These are phyloP conservation scores for Exephanes ischioxanthus DNA, from an alignment of 2,888 invertebrate genomes.

Conservation along the genomic window DNA sequence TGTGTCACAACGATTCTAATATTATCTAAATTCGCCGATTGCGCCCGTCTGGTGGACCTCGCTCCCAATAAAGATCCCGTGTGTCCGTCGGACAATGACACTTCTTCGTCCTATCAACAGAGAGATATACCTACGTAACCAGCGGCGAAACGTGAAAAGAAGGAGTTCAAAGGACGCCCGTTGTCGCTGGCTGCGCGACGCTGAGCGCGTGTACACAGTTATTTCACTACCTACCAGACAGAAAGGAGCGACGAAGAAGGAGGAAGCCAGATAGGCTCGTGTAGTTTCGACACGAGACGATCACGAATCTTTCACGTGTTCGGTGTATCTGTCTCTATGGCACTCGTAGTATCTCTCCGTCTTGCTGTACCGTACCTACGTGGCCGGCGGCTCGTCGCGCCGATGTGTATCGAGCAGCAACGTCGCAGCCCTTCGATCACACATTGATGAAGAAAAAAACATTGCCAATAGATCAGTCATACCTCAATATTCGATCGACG, in stretches of 20 bases:
- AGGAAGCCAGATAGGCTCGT: conserved; percentile 22
- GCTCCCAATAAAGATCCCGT: conserved; percentile 55
- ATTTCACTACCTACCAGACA: neutral
- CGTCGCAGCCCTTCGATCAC: conserved; percentile 19
- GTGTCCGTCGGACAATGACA: conserved; percentile 35
- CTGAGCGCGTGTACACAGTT: neutral
- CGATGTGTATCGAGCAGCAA: neutral
- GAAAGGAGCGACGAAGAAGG: neutral
- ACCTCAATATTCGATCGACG: neutral
- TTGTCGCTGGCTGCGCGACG: neutral
- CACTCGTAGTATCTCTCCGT: conserved; percentile 9
- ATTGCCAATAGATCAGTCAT: neutral
- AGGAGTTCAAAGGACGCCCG: conserved; percentile 32
- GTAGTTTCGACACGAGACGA: conserved; percentile 32
- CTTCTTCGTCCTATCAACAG: conserved; percentile 24
- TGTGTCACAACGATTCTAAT: conserved; percentile 18
- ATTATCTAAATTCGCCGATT: conserved; percentile 15
- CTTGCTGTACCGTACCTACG: conserved; percentile 29
- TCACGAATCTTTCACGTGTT: conserved; percentile 55
- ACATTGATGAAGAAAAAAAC: neutral
- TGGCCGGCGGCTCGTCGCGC: conserved; percentile 26
- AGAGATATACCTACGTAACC: conserved; percentile 6
- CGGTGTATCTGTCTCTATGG: conserved; percentile 9
- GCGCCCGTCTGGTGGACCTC: conserved; percentile 42
- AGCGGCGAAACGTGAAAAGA: conserved; percentile 10